Base-by-base conservation (phyloP, 1,140 invertebrate genomes). In the Drosophila takahashii region DNA sequence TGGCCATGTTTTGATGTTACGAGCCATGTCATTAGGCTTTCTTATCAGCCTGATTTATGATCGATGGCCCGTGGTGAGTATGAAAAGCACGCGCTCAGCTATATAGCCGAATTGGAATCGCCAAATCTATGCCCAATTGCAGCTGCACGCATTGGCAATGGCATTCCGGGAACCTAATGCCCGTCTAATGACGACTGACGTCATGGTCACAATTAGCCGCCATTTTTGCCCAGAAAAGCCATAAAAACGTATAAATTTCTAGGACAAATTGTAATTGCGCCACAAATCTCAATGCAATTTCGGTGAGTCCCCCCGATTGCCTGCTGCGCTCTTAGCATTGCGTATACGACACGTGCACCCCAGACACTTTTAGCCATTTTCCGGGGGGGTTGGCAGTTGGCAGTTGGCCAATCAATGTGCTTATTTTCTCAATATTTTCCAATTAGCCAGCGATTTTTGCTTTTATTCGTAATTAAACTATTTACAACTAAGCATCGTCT, bases 251-350 rank as follows among this genome's bases (percentile, higher is more conserved):
- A 50, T 74, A 54, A 48, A 56, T 36, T 74, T 54, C n/a, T 29
- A 13, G 22, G 45, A 41, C 52, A 76, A 76, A 66, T 76, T 65
- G 72, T 67, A 58, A 76, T 76, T 52, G 47, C 45, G 39, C 29
- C 32, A 65, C 57, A 87, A 86, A 86, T 86, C 83, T 87, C 61
- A 89, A 83, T 86, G 79, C 83, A 83, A 77, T 87, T 87, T 79
- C 62, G 69, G 73, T 42, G 26, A 22, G 36, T 66, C 70, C 66
- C 61, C 65, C 48, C 58, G 41, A 41, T 61, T 59, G 70, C 81
- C 62, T 42, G 83, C 74, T 76, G 83, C 41, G 64, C 32, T 22
- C 2, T 6, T 44, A 48, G 39, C 61, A 53, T 84, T 84, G 62
- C 81, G 72, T 65, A 84, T 80, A 77, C 81, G 77, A 18, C 77